Evolutionary conservation across 2,113 vertebrate species (phyloP).

Genomic region (Calidris pygmaea): DNA sequence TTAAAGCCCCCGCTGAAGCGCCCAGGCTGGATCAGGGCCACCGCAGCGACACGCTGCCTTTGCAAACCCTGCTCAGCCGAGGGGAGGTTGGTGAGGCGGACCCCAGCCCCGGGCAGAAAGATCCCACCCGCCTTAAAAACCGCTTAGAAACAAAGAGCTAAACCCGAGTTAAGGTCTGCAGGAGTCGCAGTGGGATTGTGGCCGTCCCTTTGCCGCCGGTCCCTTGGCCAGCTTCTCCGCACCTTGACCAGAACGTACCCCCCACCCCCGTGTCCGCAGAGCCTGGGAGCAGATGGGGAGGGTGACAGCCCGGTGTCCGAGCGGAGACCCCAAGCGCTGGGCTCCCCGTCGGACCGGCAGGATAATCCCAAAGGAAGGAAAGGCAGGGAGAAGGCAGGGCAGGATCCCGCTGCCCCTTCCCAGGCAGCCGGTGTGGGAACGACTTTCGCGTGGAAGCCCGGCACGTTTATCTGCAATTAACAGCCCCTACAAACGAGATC

Average conservation of each 20-base stretch:
- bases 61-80: not conserved
- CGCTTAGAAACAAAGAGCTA: not conserved
- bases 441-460: not conserved
- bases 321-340: not conserved
- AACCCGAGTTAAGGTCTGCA: not conserved
- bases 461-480: not conserved
- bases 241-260: fast-evolving
- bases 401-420: not conserved
- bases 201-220: not conserved
- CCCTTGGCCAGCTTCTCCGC: not conserved
- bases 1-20: not conserved
- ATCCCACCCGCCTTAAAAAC: not conserved
- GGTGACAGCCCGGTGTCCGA: not conserved
- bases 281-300: not conserved
- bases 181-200: fast-evolving
- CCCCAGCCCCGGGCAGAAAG: not conserved
- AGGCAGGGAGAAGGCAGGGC: not conserved
- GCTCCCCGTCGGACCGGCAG: not conserved
- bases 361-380: not conserved
- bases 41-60: not conserved
- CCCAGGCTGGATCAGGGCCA: not conserved
- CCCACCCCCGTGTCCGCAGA: not conserved
- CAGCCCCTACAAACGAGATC: fast-evolving
- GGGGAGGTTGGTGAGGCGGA: not conserved
- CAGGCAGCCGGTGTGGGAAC: not conserved